Conservation (phyloP, 2,888 invertebrate genomes). For the Athrips mouffetella region DNA sequence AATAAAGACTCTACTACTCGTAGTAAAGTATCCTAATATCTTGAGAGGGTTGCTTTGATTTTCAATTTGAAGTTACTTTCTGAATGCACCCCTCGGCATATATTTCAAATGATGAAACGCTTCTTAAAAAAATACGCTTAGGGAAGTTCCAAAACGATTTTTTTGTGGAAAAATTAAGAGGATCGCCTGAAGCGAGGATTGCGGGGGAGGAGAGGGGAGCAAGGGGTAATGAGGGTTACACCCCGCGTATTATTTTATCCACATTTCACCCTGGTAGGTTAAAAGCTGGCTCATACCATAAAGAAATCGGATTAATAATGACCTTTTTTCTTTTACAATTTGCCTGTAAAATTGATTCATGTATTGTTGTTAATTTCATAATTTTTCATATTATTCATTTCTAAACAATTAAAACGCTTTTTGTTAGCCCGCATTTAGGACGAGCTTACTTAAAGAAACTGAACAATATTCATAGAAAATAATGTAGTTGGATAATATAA, state of each 20-base stretch:
- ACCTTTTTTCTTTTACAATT: not conserved
- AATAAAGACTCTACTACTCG: too few species aligned
- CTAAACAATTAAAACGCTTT: not conserved
- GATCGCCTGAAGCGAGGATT: slow-evolving; percentile 23
- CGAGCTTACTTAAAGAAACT: too few species aligned
- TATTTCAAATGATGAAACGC: slow-evolving; percentile 26
- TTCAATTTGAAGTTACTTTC: slow-evolving; percentile 5
- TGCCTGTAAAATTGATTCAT: not conserved
- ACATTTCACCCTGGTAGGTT: slow-evolving; percentile 28
- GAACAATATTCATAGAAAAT: too few species aligned
- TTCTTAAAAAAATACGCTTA: slow-evolving; percentile 25
- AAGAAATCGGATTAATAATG: too few species aligned
- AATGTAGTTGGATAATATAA: too few species aligned
- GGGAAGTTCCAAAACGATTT: slow-evolving; percentile 34
- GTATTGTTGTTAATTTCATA: not conserved
- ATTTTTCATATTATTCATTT: not conserved
- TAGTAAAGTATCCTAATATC: too few species aligned
- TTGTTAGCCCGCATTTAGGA: too few species aligned
- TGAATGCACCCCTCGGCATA: slow-evolving; percentile 14
- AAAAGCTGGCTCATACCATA: not conserved
- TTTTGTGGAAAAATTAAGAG: slow-evolving; percentile 32
- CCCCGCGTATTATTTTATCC: slow-evolving; percentile 35
- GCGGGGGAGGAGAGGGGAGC: slow-evolving; percentile 12
- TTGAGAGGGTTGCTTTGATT: too few species aligned
- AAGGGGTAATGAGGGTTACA: slow-evolving; percentile 27